phyloP scores from a whole-genome alignment of 2,113 vertebrate species.

The Tylochromis polylepis region DNA sequence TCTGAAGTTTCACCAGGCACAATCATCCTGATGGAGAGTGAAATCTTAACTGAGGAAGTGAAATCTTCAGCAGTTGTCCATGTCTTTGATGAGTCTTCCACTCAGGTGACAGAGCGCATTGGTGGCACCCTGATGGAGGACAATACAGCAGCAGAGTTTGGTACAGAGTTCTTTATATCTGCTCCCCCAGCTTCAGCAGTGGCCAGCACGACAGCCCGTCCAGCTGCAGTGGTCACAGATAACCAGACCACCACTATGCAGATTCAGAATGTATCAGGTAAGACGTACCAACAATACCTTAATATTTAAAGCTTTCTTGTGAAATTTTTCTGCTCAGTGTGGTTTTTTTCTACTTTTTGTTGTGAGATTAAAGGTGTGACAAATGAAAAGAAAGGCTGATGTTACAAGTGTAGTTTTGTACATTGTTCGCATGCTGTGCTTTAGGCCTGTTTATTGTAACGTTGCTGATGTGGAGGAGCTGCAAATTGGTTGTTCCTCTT shows the following conservation, averaged over 20 bases:
- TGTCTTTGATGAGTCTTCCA: constrained; percentile 55
- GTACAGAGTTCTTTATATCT: constrained; percentile 75
- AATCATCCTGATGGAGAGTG: constrained; percentile 51
- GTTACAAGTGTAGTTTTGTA: background rate
- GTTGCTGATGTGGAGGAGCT: background rate
- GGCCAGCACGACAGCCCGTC: constrained; percentile 50
- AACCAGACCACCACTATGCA: constrained; percentile 63
- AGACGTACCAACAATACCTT: constrained; percentile 29
- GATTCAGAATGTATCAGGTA: constrained; percentile 83
- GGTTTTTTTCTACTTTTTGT: background rate
- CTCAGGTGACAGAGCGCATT: background rate
- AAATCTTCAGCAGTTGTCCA: constrained; percentile 61
- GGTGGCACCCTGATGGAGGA: constrained; percentile 46
- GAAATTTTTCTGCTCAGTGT: background rate
- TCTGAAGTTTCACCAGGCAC: background rate
- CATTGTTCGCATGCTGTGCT: background rate
- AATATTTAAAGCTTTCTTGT: background rate
- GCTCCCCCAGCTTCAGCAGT: constrained; percentile 37
- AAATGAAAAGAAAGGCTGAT: background rate
- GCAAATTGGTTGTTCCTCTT: background rate
- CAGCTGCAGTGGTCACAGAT: constrained; percentile 52
- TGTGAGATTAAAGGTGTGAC: background rate
- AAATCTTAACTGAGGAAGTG: constrained; percentile 60
- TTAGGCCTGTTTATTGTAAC: background rate
- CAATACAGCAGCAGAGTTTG: constrained; percentile 60